Percentiles rank a stretch among this genome's conserved stretches.
Evolutionary conservation across 2,113 vertebrate species (phyloP).

Genomic region (Macquaria australasica): DNA sequence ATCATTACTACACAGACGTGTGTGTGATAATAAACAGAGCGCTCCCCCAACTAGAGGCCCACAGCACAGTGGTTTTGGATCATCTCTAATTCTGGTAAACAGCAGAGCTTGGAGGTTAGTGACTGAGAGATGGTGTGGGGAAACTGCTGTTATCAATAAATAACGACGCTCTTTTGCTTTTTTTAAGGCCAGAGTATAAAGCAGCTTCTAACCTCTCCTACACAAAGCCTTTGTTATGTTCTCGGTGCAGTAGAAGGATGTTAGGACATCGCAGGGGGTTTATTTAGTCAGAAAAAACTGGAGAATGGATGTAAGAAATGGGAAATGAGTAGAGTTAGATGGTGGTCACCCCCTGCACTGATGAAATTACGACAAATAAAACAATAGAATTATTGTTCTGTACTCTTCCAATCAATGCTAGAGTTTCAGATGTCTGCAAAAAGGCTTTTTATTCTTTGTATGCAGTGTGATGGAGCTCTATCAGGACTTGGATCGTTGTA

Average conservation of each 20-base stretch:
- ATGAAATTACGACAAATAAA: slow-evolving; percentile 23
- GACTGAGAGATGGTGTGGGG: slow-evolving; percentile 18
- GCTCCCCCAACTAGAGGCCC: slow-evolving; percentile 21
- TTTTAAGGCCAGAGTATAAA: slow-evolving; percentile 34
- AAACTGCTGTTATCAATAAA: slow-evolving; percentile 70
- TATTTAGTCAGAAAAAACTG: slow-evolving; percentile 50
- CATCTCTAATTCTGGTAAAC: slow-evolving; percentile 43
- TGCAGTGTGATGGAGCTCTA: not conserved
- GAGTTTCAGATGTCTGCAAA: not conserved
- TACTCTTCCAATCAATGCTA: not conserved
- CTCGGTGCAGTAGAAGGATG: slow-evolving; percentile 29
- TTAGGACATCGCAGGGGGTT: slow-evolving; percentile 28
- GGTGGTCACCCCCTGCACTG: slow-evolving; percentile 35
- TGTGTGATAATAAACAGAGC: slow-evolving; percentile 41
- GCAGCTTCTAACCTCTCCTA: slow-evolving; percentile 31
- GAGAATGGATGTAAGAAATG: slow-evolving; percentile 35
- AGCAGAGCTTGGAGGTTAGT: slow-evolving; percentile 35
- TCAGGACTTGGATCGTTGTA: not conserved
- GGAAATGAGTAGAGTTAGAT: slow-evolving; percentile 31
- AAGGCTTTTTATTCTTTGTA: not conserved
- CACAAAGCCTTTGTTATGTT: slow-evolving; percentile 67
- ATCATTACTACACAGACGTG: slow-evolving; percentile 27
- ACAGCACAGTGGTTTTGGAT: slow-evolving; percentile 43
- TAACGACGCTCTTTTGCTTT: slow-evolving; percentile 39
- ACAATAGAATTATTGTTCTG: slow-evolving; percentile 54